Evolutionary conservation across 2,113 vertebrate genomes (phyloP).

Genomic region (Triplophysa rosa): DNA sequence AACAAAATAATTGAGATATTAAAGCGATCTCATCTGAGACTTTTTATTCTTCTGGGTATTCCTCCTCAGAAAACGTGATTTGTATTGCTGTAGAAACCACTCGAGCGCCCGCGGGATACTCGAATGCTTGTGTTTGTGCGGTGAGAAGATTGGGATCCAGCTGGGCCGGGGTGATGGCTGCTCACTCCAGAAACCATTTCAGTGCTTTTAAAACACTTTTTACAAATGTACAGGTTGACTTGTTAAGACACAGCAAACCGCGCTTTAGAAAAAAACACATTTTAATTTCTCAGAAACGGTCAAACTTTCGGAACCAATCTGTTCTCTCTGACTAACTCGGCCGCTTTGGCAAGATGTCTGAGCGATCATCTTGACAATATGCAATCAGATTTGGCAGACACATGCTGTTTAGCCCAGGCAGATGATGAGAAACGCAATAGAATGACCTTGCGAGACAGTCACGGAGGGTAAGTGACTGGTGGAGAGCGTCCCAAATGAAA

Average conservation of each 20-base stretch:
- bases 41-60: no score
- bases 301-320: background rate
- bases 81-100: background rate
- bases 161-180: background rate
- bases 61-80: background rate
- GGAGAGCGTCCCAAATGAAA: slow-evolving; percentile 22
- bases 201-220: background rate
- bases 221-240: background rate
- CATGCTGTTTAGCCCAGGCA: slow-evolving; percentile 36
- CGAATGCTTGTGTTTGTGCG: background rate
- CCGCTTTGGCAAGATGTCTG: slow-evolving; percentile 26
- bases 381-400: slow-evolving; percentile 41
- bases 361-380: slow-evolving; percentile 46
- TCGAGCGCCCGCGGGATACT: background rate
- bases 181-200: background rate
- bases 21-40: no score
- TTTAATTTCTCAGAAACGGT: background rate
- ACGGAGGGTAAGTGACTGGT: slow-evolving; percentile 39
- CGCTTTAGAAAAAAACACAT: background rate
- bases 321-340: slow-evolving; percentile 24
- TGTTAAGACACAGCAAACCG: background rate
- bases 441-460: slow-evolving; percentile 46
- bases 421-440: slow-evolving; percentile 44
- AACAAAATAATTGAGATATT: no score
- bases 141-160: background rate